Evolutionary conservation across 2,113 vertebrate genomes (phyloP), one percentile per base, ranked within the genome.

Genomic region (Nannobrachium achirus): DNA sequence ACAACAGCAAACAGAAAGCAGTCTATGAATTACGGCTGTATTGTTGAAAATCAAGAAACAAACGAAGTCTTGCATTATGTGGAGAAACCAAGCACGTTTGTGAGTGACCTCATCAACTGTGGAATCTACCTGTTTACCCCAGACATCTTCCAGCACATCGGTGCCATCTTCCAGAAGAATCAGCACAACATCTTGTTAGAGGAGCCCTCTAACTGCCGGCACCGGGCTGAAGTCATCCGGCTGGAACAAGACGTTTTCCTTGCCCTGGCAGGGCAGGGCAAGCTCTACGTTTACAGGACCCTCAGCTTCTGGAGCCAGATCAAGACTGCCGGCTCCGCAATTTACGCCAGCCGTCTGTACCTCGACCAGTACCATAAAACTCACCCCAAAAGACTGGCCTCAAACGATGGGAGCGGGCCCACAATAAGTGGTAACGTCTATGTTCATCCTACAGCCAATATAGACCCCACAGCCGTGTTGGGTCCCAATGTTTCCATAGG

Each of bases 81-180:
- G 74, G 98, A 99, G 87, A 99, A 99, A 68, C 98, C 97, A 0
- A 93, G 98, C 90, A 99, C 98, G 0, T 99, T 99, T 63, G 96
- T 99, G 45, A 99, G 98, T 19, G 97, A 99, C 86, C 94, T 99
- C 86, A 98, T 99, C 88, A 99, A 99, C 92, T 99, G 98, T 1
- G 98, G 98, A n/a, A 93, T 99, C 65, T 99, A 99, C 87, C 93
- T 99, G 39, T 97, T 99, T 74, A 95, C 93, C 2, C 96, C 97
- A 0, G 93, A 95, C 63, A 96, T 98, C 88, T 96, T 99, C 87
- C 93, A 95, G 83, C 95, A 98, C 69, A 98, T 99, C 0, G 95
- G 97, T 0, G 68, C 92, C 0, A 94, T 99, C 73, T 99, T 99
- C 71, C 95, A 95, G 88, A 94, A 94, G 55, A 97, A 97, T 69